phyloP scores from a whole-genome alignment of 2,797 vertebrate genomes.

The Potorous gilbertii region DNA sequence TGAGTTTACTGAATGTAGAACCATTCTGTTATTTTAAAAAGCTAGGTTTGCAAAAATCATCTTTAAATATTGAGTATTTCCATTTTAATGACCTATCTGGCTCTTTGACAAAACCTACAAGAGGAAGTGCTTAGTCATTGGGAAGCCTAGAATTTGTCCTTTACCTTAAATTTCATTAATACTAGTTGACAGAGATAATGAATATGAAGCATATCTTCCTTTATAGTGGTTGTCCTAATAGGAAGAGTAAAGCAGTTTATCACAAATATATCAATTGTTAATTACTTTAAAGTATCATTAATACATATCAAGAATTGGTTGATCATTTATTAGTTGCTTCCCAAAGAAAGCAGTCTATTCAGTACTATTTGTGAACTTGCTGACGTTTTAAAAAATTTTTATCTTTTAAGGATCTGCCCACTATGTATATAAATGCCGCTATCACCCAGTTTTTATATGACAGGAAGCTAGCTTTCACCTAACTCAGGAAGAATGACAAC shows the following conservation, averaged over 20 bases:
- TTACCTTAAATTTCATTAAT: background rate
- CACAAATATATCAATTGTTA: background rate
- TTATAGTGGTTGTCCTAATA: background rate
- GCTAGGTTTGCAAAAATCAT: constrained; percentile 28
- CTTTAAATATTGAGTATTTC: constrained; percentile 33
- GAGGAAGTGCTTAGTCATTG: background rate
- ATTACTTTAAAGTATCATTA: constrained; percentile 56
- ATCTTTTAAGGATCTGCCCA: constrained; percentile 36
- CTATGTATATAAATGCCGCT: background rate
- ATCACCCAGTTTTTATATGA: constrained; percentile 9
- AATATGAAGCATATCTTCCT: background rate
- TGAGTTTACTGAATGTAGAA: constrained; percentile 49
- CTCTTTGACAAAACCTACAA: background rate
- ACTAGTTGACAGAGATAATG: background rate
- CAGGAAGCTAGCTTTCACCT: constrained; percentile 12
- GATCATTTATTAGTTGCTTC: constrained; percentile 44
- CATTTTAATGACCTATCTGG: background rate
- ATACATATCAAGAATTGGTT: constrained; percentile 42
- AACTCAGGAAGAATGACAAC: constrained; percentile 1
- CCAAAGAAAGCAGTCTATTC: background rate
- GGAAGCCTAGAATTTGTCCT: background rate
- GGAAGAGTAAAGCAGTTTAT: background rate
- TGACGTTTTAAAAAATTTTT: background rate
- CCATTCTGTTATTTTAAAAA: constrained; percentile 29
- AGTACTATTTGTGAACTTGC: background rate